These are phyloP conservation scores for Formica selysi DNA, from an alignment of 1,140 invertebrate species.

Conservation along the genomic window DNA sequence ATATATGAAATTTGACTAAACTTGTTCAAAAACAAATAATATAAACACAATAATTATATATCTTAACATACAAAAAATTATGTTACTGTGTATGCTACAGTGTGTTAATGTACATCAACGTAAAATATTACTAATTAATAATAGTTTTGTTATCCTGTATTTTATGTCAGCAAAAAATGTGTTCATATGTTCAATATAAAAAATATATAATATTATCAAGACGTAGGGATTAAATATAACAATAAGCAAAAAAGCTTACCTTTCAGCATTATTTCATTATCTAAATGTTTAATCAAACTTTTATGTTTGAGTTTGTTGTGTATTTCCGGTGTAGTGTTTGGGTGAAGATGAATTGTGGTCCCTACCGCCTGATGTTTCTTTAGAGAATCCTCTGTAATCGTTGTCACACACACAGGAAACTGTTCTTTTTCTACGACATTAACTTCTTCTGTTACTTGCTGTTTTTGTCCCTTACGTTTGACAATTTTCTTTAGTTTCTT, in stretches of 20 bases:
- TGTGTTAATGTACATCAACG: neutral
- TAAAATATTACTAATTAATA: no score
- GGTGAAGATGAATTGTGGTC: conserved; percentile 75
- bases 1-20: conserved; percentile 46
- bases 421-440: conserved; percentile 60
- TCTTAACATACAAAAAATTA: neutral
- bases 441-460: conserved; percentile 64
- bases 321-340: conserved; percentile 78
- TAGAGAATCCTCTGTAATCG: conserved; percentile 53
- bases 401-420: conserved; percentile 17
- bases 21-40: neutral
- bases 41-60: no score
- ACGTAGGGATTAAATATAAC: conserved; percentile 5
- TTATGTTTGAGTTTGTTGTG: conserved; percentile 78
- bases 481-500: conserved; percentile 81
- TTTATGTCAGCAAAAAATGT: no score
- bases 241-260: conserved; percentile 75
- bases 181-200: neutral
- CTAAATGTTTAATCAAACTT: conserved; percentile 75
- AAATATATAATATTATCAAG: neutral
- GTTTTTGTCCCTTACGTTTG: conserved; percentile 59
- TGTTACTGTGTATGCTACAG: neutral
- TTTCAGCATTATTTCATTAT: conserved; percentile 68
- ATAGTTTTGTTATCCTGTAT: no score
- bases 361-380: conserved; percentile 72